Evolutionary conservation across 2,797 vertebrate species (phyloP).

Genomic region (Lagodon rhomboides): DNA sequence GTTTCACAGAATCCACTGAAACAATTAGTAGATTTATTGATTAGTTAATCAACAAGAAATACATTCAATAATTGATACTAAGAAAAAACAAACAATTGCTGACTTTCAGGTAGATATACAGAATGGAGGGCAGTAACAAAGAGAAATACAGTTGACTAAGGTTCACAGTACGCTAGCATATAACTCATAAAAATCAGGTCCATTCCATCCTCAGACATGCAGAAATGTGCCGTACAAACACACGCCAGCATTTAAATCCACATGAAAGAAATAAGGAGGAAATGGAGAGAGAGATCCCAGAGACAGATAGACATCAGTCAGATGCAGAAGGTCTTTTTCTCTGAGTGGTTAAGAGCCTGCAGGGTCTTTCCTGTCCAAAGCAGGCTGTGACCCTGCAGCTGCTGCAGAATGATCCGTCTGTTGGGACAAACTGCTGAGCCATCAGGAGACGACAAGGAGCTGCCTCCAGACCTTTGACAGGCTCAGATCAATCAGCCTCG

Average conservation of each 20-base stretch:
- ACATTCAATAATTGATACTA: too few relatives aligned
- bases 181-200: neutral
- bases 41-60: too few relatives aligned
- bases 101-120: neutral
- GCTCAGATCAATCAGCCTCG: conserved; percentile 64
- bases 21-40: too few relatives aligned
- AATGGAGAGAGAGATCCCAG: conserved; percentile 20
- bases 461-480: conserved; percentile 70
- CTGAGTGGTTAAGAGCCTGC: conserved; percentile 49
- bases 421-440: conserved; percentile 66
- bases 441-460: conserved; percentile 50
- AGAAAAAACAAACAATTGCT: too few relatives aligned
- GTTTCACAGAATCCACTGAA: neutral
- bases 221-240: neutral
- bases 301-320: conserved; percentile 16
- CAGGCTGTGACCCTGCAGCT: conserved; percentile 73
- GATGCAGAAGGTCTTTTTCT: conserved; percentile 30
- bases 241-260: conserved; percentile 6
- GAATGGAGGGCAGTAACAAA: neutral
- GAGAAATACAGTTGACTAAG: neutral
- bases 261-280: conserved; percentile 15
- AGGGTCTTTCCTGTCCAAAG: conserved; percentile 54
- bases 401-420: conserved; percentile 68
- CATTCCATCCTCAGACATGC: neutral
- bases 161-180: neutral